Evolutionary conservation across 2,113 vertebrate genomes (phyloP).

Genomic region (Xiphophorus maculatus): DNA sequence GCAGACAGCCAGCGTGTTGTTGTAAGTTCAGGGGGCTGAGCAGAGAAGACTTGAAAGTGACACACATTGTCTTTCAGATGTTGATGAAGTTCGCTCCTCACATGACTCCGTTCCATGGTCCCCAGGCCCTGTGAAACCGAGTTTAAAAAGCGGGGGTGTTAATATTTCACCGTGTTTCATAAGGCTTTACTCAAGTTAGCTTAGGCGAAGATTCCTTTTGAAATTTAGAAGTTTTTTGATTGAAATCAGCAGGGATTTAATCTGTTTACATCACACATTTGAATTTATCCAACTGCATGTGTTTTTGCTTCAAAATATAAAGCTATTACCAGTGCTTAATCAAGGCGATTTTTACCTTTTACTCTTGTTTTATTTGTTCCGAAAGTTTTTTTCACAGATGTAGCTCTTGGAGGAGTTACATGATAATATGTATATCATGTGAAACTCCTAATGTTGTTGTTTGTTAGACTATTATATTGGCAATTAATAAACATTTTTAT

Average conservation of each 20-base stretch:
- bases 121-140: neutral
- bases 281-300: constrained; percentile 9
- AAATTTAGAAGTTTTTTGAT: neutral
- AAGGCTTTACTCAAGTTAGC: constrained; percentile 28
- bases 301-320: constrained; percentile 8
- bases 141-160: constrained; percentile 1
- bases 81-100: constrained; percentile 38
- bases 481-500: no score
- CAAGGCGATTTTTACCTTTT: neutral
- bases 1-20: constrained; percentile 46
- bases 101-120: constrained; percentile 16
- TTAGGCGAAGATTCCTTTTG: constrained; percentile 40
- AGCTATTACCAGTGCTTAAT: neutral
- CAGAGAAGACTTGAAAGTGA: constrained; percentile 56
- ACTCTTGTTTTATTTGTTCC: constrained; percentile 1
- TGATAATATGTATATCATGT: no score
- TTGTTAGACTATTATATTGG: no score
- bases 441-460: no score
- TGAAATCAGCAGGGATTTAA: constrained; percentile 15
- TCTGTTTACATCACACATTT: constrained; percentile 5
- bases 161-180: constrained; percentile 26
- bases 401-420: no score
- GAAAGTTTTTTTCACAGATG: no score
- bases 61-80: constrained; percentile 49
- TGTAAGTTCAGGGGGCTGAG: constrained; percentile 43